Evolutionary conservation across 2,797 vertebrate genomes (phyloP).

Genomic region (Alfaro cultratus): DNA sequence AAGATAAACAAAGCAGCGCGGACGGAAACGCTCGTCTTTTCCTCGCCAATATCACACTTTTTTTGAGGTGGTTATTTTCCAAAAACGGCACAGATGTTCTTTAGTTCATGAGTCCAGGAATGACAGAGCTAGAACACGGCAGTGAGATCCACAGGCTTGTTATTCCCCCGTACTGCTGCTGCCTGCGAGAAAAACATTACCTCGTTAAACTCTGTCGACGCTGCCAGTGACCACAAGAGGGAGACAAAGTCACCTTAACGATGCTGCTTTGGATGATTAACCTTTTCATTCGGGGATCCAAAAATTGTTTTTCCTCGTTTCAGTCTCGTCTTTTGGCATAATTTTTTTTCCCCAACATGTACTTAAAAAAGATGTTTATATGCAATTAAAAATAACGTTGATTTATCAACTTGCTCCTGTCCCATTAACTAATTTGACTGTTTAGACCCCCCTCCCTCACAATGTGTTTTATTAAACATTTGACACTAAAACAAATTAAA

Average conservation of each 20-base stretch:
- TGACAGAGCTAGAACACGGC: conserved; percentile 14
- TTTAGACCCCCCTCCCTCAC: neutral
- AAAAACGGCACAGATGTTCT: neutral
- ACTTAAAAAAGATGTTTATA: neutral
- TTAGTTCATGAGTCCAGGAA: conserved; percentile 3
- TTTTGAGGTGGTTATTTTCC: neutral
- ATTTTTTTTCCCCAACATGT: neutral
- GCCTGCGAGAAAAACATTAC: conserved; percentile 57
- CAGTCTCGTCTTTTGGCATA: neutral
- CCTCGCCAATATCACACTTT: neutral
- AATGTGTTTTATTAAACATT: neutral
- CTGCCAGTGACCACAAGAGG: conserved; percentile 37
- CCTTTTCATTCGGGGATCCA: neutral
- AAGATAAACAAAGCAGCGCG: conserved; percentile 31
- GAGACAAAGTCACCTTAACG: conserved; percentile 29
- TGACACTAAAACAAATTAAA: neutral
- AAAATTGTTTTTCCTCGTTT: neutral
- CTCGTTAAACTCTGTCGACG: conserved; percentile 14
- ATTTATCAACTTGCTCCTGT: neutral
- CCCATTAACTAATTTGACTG: neutral
- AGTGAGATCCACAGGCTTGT: conserved; percentile 42
- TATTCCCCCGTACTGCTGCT: conserved; percentile 34
- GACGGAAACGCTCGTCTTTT: neutral
- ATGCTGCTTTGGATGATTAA: neutral
- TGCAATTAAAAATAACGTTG: neutral